Percentiles rank a stretch among this genome's conserved stretches.
Evolutionary conservation across 2,797 vertebrate species (phyloP).

Genomic region (Sus cebifrons): DNA sequence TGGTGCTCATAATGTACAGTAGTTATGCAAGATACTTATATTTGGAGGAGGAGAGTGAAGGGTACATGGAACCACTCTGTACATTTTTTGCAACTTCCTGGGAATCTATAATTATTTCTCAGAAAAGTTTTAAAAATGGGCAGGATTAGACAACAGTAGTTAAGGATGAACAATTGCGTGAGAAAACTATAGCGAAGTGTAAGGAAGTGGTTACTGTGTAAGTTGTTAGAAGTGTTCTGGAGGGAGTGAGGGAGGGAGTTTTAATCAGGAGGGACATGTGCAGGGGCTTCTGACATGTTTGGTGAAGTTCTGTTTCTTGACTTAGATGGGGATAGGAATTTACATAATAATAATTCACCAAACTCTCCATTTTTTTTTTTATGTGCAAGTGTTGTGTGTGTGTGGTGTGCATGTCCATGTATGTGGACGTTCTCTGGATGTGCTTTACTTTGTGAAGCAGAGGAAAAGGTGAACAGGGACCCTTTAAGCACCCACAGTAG

Average conservation of each 20-base stretch:
- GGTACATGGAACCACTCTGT: not conserved
- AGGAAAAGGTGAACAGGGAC: not conserved
- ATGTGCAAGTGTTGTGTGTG: not conserved
- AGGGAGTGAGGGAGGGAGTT: not conserved
- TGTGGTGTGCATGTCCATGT: not conserved
- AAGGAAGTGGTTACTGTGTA: not conserved
- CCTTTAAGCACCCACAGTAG: not conserved
- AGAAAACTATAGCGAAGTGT: not conserved
- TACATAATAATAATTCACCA: not conserved
- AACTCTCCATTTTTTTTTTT: not conserved
- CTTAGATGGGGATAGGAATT: not conserved
- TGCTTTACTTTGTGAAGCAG: conserved; percentile 11
- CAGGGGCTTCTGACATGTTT: not conserved
- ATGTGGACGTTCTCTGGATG: not conserved
- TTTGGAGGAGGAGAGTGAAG: not conserved
- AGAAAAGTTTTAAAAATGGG: not conserved
- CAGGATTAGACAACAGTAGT: not conserved
- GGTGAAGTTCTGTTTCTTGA: not conserved
- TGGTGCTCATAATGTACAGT: not conserved
- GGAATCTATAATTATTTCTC: conserved; percentile 24
- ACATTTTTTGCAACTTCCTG: conserved; percentile 40
- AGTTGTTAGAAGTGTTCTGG: not conserved
- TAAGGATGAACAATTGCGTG: not conserved
- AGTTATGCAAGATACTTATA: not conserved
- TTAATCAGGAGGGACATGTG: not conserved